phyloP scores from a whole-genome alignment of 1,140 invertebrate species.

The Lasaia peninsularis region DNA sequence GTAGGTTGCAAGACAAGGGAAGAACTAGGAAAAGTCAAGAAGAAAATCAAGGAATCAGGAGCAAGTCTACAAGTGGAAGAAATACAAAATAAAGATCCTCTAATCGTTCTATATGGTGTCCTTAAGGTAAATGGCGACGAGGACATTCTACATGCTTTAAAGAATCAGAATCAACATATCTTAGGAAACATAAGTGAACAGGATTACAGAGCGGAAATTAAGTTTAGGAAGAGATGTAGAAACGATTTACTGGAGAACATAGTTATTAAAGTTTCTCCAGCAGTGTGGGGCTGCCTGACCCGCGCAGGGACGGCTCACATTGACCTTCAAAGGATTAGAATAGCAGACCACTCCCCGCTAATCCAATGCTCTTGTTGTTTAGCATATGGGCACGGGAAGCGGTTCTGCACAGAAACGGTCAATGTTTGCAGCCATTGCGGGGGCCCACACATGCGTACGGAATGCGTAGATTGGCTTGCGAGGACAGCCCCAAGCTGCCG shows the following conservation, averaged over 20 bases:
- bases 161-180: too few species aligned
- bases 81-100: too few species aligned
- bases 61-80: too few species aligned
- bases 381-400: not conserved
- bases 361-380: not conserved
- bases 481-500: not conserved
- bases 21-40: too few species aligned
- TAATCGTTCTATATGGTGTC: too few species aligned
- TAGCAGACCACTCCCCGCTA: not conserved
- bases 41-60: too few species aligned
- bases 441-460: not conserved
- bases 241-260: slow-evolving; percentile 19
- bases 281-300: not conserved
- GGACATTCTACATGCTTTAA: too few species aligned
- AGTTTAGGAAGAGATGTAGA: slow-evolving; percentile 14
- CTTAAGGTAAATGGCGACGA: too few species aligned
- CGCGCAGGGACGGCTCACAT: not conserved
- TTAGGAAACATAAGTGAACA: not conserved
- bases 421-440: slow-evolving; percentile 3
- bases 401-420: not conserved
- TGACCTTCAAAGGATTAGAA: not conserved
- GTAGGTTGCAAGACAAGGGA: too few species aligned
- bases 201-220: not conserved
- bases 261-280: slow-evolving; percentile 14
- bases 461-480: not conserved